Percentiles rank a stretch among this genome's conserved stretches.
phyloP scores from a whole-genome alignment of 2,797 vertebrate genomes.

The Coracias cyanogaster region DNA sequence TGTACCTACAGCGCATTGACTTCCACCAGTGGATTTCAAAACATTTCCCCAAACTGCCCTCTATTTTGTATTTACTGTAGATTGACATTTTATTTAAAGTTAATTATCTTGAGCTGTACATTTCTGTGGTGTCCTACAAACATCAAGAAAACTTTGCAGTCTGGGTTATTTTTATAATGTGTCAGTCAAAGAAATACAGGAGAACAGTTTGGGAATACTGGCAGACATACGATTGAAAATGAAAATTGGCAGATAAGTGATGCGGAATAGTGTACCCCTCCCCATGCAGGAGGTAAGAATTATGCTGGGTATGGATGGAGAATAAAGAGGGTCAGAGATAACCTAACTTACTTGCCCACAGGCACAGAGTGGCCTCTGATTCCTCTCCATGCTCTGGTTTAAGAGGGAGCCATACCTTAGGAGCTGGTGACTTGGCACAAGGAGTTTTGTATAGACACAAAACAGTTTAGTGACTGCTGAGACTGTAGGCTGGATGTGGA shows the following conservation, averaged over 20 bases:
- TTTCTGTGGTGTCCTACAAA: conserved; percentile 23
- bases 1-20: neutral
- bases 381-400: neutral
- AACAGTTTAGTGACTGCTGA: neutral
- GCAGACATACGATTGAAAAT: neutral
- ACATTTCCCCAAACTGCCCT: neutral
- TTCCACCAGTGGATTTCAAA: conserved; percentile 10
- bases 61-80: neutral
- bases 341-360: neutral
- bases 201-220: conserved; percentile 7
- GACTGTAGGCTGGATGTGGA: neutral
- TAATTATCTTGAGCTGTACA: conserved; percentile 39
- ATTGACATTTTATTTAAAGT: conserved; percentile 35
- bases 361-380: neutral
- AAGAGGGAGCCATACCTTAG: neutral
- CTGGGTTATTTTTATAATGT: conserved; percentile 31
- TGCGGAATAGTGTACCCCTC: neutral
- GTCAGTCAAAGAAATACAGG: conserved; percentile 21
- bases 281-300: neutral
- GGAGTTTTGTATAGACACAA: neutral
- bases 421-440: neutral
- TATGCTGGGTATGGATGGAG: neutral
- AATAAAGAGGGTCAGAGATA: neutral
- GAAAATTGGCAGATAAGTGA: neutral
- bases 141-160: neutral